Percentiles rank a stretch among this genome's conserved stretches.
These are phyloP conservation scores for Gerris buenoi DNA, from an alignment of 1,140 invertebrate species.

Conservation along the genomic window DNA sequence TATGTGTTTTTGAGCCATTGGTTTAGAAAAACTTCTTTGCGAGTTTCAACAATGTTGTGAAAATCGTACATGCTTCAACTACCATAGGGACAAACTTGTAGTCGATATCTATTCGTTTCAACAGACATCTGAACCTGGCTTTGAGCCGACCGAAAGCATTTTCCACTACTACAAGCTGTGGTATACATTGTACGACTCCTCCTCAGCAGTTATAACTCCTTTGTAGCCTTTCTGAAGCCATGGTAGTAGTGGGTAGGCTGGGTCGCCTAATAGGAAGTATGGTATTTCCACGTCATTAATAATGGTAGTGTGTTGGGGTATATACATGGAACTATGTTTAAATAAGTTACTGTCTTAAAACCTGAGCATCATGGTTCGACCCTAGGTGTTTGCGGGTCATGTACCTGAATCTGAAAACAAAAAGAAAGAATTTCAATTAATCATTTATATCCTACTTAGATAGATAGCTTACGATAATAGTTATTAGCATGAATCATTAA, in stretches of 20 bases:
- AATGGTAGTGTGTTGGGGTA: background rate
- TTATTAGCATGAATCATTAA: no score
- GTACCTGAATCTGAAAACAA: no score
- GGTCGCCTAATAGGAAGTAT: background rate
- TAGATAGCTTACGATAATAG: no score
- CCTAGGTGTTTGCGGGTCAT: no score
- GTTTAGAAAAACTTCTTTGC: background rate
- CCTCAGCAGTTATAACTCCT: background rate
- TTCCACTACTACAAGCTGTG: background rate
- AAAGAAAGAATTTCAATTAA: no score
- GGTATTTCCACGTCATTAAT: background rate
- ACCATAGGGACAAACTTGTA: background rate
- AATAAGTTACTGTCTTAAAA: background rate
- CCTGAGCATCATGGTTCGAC: background rate
- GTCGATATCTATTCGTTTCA: background rate
- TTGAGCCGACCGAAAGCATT: background rate
- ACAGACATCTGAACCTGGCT: background rate
- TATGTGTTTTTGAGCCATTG: background rate
- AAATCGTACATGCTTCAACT: background rate
- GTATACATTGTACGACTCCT: background rate
- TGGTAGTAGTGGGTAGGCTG: slow-evolving; percentile 2
- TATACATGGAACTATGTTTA: background rate
- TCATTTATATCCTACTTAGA: no score
- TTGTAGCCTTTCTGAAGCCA: background rate
- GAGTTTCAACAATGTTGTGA: background rate